These are phyloP conservation scores for Mellilla xanthometata DNA, from an alignment of 2,888 invertebrate species.

Conservation along the genomic window DNA sequence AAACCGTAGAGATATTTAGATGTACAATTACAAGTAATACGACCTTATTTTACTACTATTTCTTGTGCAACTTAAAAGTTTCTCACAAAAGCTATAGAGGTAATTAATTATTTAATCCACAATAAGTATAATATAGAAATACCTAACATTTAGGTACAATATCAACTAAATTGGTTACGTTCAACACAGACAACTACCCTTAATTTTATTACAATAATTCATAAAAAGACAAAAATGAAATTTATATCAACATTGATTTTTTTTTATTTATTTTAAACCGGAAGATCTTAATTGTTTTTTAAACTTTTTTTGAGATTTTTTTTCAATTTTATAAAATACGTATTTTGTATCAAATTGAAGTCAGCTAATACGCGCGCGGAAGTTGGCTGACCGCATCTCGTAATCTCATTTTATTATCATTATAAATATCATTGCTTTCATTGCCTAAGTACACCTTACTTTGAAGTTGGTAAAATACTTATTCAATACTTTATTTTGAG, in stretches of 20 bases:
- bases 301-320: conserved; percentile 56
- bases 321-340: conserved; percentile 75
- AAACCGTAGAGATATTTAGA: conserved; percentile 23
- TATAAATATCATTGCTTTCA: conserved; percentile 81
- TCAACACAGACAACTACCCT: conserved; percentile 79
- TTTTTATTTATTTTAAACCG: conserved; percentile 56
- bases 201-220: conserved; percentile 72
- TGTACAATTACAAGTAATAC: conserved; percentile 46
- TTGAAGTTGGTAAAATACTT: conserved; percentile 80
- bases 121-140: conserved; percentile 78
- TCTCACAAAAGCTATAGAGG: conserved; percentile 80
- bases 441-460: conserved; percentile 68
- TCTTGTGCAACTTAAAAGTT: conserved; percentile 76
- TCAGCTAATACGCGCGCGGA: conserved; percentile 73
- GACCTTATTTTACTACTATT: conserved; percentile 69
- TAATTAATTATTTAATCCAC: conserved; percentile 74
- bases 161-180: conserved; percentile 78
- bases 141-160: conserved; percentile 74
- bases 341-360: conserved; percentile 78
- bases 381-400: conserved; percentile 68
- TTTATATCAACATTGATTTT: conserved; percentile 63
- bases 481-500: conserved; percentile 76
- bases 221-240: conserved; percentile 77
- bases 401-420: conserved; percentile 55
- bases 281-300: conserved; percentile 77